Evolutionary conservation across 1,140 invertebrate species (phyloP).

Genomic region (Calliopsis andreniformis): DNA sequence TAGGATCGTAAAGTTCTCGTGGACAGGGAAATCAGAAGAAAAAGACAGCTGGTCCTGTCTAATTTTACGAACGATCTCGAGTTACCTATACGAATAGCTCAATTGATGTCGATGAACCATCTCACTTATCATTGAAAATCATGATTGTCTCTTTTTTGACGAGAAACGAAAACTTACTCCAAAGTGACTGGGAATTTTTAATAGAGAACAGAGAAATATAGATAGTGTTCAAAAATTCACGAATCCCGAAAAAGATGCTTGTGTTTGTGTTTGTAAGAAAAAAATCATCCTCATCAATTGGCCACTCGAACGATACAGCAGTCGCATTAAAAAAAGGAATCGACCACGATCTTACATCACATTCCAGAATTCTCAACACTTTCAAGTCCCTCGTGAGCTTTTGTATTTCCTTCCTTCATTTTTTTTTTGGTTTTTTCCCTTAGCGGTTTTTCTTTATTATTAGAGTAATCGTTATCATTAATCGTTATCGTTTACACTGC

Average conservation of each 20-base stretch:
- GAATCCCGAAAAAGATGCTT: too few relatives aligned
- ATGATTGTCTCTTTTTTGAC: neutral
- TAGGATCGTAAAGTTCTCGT: neutral
- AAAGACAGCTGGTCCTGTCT: constrained; percentile 25
- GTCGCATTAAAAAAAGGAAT: neutral
- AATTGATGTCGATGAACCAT: constrained; percentile 26
- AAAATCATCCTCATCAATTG: constrained; percentile 1
- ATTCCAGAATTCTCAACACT: neutral
- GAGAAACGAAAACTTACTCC: neutral
- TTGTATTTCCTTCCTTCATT: constrained; percentile 26
- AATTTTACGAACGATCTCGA: constrained; percentile 6
- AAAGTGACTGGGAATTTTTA: neutral
- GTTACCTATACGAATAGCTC: constrained; percentile 10
- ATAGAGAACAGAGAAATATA: too few relatives aligned
- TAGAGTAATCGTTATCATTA: constrained; percentile 46
- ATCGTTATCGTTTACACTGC: constrained; percentile 57
- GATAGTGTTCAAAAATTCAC: too few relatives aligned
- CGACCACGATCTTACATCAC: neutral
- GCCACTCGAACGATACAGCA: neutral
- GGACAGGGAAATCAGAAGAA: constrained; percentile 19
- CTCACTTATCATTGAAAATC: constrained; percentile 2
- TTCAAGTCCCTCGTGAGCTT: constrained; percentile 30
- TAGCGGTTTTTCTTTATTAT: constrained; percentile 51
- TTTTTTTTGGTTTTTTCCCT: constrained; percentile 11
- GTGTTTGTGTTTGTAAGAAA: neutral